Evolutionary conservation across 1,140 invertebrate genomes (phyloP).

Genomic region (Ips typographus): DNA sequence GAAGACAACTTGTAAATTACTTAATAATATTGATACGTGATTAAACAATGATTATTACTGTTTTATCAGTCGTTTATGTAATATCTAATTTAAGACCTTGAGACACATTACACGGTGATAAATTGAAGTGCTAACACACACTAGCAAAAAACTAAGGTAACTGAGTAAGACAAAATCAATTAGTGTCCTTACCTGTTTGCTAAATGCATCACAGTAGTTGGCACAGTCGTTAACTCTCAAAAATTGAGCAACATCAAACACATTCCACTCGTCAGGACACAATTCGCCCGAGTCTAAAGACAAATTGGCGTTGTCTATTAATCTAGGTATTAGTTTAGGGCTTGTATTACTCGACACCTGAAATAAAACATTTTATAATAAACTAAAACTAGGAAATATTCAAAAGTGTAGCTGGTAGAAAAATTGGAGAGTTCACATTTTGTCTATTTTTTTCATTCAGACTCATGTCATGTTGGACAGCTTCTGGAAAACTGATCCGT

Average conservation of each 20-base stretch:
- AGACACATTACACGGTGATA: too few species aligned
- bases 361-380: slow-evolving; percentile 22
- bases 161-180: too few species aligned
- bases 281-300: slow-evolving; percentile 57
- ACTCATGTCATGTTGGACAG: too few species aligned
- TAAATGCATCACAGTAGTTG: slow-evolving; percentile 84
- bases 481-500: too few species aligned
- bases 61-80: too few species aligned
- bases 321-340: slow-evolving; percentile 67
- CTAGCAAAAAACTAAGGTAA: too few species aligned
- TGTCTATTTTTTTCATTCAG: too few species aligned
- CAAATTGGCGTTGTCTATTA: slow-evolving; percentile 59
- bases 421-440: too few species aligned
- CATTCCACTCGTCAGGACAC: slow-evolving; percentile 76
- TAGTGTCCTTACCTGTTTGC: slow-evolving; percentile 59
- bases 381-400: neutral
- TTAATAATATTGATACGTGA: neutral
- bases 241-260: slow-evolving; percentile 84
- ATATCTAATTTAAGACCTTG: too few species aligned
- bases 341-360: slow-evolving; percentile 52
- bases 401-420: neutral
- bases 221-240: slow-evolving; percentile 87
- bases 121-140: too few species aligned
- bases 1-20: neutral
- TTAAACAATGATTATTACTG: too few species aligned